Base-by-base conservation (phyloP, 2,797 vertebrate species). In the Adelosebastes latens region DNA sequence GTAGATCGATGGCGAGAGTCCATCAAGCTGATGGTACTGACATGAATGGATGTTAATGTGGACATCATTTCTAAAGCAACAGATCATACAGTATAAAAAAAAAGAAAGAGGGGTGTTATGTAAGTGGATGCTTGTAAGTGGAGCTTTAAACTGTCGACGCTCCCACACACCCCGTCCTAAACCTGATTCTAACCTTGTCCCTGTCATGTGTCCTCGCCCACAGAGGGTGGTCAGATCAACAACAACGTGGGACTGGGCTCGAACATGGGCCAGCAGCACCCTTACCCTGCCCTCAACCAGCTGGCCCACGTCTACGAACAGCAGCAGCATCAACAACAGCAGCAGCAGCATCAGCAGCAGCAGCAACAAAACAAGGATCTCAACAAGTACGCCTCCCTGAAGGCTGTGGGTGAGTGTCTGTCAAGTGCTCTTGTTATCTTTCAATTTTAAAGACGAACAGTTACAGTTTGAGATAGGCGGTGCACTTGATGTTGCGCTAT, bases 341-440 rank as follows among this genome's bases (percentile, higher is more conserved):
- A 87, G 1, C 87, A 86, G 9, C 87, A 82, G 6, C 82, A 78
- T 10, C 84, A 82, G 12, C 86, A 83, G 6, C 88, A 86, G 34
- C 92, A 88, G 60, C 89, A 88, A 36, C 96, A 96, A 0, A 96
- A 96, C 89, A 99, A 98, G 90, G 98, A 99, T 59, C 92, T 99
- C 77, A 99, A 98, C 96, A 99, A 99, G 92, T 99, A 99, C 0
- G 97, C 98, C 80, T 98, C 98, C 62, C 95, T 99, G 14, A 99
- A 99, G 94, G 97, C 97, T 29, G 98, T 99, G 1, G 98, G 98
- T 99, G 96, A 99, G 98, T 91, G 66, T 67, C 74, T 68, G 75
- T 73, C 85, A 81, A 49, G 10, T 42, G 60, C 63, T 67, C 29
- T 65, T 62, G 42, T 77, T 49, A 69, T 76, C 27, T 83, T 70